Conservation (phyloP, 92 coral and sea anemone species). For the Virgularia gustaviana region DNA sequence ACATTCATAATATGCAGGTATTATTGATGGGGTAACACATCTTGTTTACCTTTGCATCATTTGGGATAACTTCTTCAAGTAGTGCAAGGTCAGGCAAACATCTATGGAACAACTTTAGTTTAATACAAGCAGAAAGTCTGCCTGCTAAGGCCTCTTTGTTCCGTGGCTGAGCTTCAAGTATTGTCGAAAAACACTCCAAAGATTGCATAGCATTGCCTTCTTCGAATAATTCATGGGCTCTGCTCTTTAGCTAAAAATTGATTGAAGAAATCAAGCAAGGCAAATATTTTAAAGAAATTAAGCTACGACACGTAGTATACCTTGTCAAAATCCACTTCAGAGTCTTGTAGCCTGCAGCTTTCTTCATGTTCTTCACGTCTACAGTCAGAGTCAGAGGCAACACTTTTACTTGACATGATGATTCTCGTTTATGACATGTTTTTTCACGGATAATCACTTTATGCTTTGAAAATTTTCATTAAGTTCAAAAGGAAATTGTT, state of each 20-base stretch:
- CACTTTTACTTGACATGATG: too few species aligned
- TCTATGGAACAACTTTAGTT: slow-evolving; percentile 25
- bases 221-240: background rate
- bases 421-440: too few species aligned
- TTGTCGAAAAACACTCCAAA: slow-evolving; percentile 20
- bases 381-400: too few species aligned
- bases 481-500: too few species aligned
- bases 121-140: slow-evolving; percentile 2
- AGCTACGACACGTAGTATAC: too few species aligned
- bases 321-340: too few species aligned
- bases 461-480: too few species aligned
- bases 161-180: slow-evolving; percentile 2
- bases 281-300: too few species aligned
- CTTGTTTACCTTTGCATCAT: slow-evolving; percentile 10
- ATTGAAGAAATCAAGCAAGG: too few species aligned
- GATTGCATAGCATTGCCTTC: slow-evolving; percentile 25
- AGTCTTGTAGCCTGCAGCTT: too few species aligned
- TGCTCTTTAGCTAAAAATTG: background rate
- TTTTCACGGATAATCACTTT: too few species aligned
- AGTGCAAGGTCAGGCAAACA: slow-evolving; percentile 8
- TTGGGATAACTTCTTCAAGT: background rate
- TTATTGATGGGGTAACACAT: background rate
- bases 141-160: slow-evolving; percentile 20
- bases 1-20: background rate
- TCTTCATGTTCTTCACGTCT: too few species aligned